Evolutionary conservation across 30 jellyfish, hydroid and myxozoan species (phyloP).

Genomic region (Cassiopea xamachana): DNA sequence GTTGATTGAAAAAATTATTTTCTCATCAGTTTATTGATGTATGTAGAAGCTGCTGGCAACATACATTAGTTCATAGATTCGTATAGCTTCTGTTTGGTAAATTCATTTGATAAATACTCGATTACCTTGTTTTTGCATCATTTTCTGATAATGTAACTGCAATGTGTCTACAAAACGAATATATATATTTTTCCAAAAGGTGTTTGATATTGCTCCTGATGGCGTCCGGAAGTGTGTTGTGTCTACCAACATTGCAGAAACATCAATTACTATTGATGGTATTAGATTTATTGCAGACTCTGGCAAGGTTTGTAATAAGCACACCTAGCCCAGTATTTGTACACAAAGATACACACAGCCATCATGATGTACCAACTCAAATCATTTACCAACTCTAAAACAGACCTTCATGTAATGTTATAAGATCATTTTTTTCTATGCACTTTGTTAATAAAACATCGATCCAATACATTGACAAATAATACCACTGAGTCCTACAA

Average conservation of each 20-base stretch:
- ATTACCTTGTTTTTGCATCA: too few species aligned
- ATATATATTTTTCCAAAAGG: conserved; percentile 26
- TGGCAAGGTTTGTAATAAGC: conserved; percentile 80
- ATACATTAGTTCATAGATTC: not conserved
- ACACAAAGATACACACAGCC: too few species aligned
- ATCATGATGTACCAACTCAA: too few species aligned
- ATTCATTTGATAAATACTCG: not conserved
- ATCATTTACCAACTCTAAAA: too few species aligned
- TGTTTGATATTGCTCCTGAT: conserved; percentile 95
- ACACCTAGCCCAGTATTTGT: not conserved
- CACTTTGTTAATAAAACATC: too few species aligned
- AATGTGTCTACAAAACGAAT: not conserved
- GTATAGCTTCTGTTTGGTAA: not conserved
- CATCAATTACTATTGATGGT: conserved; percentile 98
- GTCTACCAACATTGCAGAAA: conserved; percentile 98
- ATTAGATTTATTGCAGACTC: conserved; percentile 96
- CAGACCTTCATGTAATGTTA: too few species aligned
- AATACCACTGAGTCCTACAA: too few species aligned
- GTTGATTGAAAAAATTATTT: too few species aligned
- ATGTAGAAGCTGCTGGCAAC: too few species aligned
- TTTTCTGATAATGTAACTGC: not conserved
- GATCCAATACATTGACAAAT: too few species aligned
- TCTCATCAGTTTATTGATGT: too few species aligned
- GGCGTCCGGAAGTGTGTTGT: conserved; percentile 96
- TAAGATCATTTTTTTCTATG: too few species aligned